Base-by-base conservation (phyloP, 1,140 invertebrate species). In the Andrena cerasifolii region DNA sequence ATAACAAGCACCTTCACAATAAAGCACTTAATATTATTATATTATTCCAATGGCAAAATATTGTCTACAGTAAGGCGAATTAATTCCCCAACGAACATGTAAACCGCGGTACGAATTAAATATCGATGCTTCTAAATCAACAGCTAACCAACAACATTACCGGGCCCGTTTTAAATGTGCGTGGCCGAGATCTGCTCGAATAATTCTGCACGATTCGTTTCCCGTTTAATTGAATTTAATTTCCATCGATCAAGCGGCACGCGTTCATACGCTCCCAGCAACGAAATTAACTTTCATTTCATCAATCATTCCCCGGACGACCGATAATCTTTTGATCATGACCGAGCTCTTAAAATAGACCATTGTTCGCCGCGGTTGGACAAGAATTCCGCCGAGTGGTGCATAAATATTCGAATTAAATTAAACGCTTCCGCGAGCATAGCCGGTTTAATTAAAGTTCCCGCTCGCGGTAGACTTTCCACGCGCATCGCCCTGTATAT, bases 371-470 rank as follows among this genome's bases (percentile, higher is more conserved):
- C 7, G 2, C 36, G 16, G 6, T 8, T 5, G 56, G 47, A n/a
- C 36, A 26, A 24, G 36, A 43, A 18, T 61, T 43, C 21, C 18
- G 8, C 7, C n/a, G 3, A 16, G 10, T 12, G 5, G n/a, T 24
- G 10, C 10, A 8, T 49, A 62, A 62, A 62, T 49, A 26, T 31
- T 45, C 4, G 14, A 49, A 61, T 36, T n/a, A n/a, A n/a, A n/a
- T n/a, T 12, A 24, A 59, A 59, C 8, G n/a, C 28, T 14, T n/a
- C 14, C 8, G 26, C 24, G 5, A n/a, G 12, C 16, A 3, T 54
- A 31, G 28, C 43, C 2, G 16, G 28, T 62, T 62, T 49, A 72
- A 72, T 72, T 72, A 62, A 72, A 51, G 14, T 36, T 24, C 24
- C 16, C 16, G 40, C 28, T 18, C n/a, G 2, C n/a, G n/a, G n/a